Base-by-base conservation (phyloP, 2,888 invertebrate species). In the Pterostichus niger region DNA sequence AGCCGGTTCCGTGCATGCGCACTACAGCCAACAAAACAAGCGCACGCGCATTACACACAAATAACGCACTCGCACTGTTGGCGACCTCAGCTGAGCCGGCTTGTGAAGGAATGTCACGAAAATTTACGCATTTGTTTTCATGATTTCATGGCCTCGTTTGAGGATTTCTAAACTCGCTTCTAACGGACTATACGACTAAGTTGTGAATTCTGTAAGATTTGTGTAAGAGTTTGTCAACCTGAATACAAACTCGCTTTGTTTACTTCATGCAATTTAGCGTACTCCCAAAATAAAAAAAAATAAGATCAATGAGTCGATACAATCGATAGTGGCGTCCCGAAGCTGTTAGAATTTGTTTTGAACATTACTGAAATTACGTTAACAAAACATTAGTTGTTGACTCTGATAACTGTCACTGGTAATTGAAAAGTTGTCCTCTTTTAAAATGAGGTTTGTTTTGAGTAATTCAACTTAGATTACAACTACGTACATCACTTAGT, bases 1-100 rank as follows among this genome's bases (percentile, higher is more conserved):
- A 71, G 68, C 44, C 68, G 85, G 85, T 88, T 88, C 88, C 88
- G 88, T 88, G 85, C 88, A 87, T 87, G 88, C 88, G 88, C 88
- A 84, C 78, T 84, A 64, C 40, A 11, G 17, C 6, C 15, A 40
- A 40, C 40, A 31, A 24, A 24, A 13, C 9, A 31, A 31, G 46
- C 61, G 33, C 79, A 64, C 64, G 79, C 79, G 79, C 59, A 71
- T 13, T 9, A 40, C 13, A 79, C 44, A 79, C 44, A 79, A 79
- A 61, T 44, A 79, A 79, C 52, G 49, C 11, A 75, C 15, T 40
- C 6, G 7, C 24, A 31, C 33, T 17, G 44, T 24, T 24, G 24
- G 24, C 75, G 49, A 35, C 33, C 35, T 31, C 64, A 24, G 11
- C 13, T 40, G 40, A 75, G 49, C 49, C 75, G 75, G 75, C 75